Conservation (phyloP, 2,888 invertebrate genomes). For the Papilio demoleus region DNA sequence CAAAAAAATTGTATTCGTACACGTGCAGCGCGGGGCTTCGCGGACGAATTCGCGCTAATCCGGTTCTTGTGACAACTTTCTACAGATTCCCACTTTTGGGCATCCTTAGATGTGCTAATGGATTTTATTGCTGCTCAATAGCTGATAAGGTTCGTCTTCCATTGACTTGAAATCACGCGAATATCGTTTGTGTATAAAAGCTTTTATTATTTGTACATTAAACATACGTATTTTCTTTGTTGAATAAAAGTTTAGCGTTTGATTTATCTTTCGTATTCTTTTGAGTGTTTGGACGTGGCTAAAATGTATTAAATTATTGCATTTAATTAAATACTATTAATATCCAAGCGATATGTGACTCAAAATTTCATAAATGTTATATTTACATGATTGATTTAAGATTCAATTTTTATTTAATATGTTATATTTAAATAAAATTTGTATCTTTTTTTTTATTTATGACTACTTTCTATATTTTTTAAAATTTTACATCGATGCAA, state of each 20-base stretch:
- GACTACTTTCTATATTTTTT: not conserved
- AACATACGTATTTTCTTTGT: constrained; percentile 6
- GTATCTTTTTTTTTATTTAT: not conserved
- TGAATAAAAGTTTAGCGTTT: not conserved
- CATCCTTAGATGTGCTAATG: constrained; percentile 76
- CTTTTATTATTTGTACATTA: constrained; percentile 26
- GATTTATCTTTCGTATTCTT: not conserved
- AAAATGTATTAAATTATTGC: too few species aligned
- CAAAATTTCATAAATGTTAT: too few species aligned
- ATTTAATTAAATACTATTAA: too few species aligned
- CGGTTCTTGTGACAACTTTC: constrained; percentile 75
- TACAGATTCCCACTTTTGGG: constrained; percentile 72
- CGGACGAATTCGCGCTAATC: constrained; percentile 65
- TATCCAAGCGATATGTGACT: too few species aligned
- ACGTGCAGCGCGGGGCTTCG: constrained; percentile 47
- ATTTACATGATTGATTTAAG: too few species aligned
- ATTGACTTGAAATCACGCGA: constrained; percentile 34
- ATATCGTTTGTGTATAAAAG: constrained; percentile 22
- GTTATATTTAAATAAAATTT: not conserved
- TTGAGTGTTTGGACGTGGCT: not conserved
- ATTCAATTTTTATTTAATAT: too few species aligned
- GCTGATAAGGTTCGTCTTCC: constrained; percentile 39
- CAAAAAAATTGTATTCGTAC: constrained; percentile 38
- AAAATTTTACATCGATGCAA: not conserved
- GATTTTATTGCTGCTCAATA: constrained; percentile 58